phyloP scores from a whole-genome alignment of 2,888 invertebrate genomes.

The Osedax frankpressi region DNA sequence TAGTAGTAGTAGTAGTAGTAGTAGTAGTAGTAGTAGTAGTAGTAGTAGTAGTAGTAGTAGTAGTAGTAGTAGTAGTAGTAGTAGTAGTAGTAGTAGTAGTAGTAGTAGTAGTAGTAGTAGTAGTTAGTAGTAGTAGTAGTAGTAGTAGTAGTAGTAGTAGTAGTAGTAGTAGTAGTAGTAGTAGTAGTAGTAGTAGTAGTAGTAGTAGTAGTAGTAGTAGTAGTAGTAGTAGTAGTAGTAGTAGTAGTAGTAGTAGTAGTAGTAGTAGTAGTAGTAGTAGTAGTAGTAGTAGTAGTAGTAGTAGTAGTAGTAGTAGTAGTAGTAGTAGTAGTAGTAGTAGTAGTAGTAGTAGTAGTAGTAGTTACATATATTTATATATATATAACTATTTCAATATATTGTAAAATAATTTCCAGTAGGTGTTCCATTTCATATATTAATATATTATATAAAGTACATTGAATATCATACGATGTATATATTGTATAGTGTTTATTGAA shows the following conservation, averaged over 20 bases:
- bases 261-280: slow-evolving; percentile 13
- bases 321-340: slow-evolving; percentile 11
- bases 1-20: neutral
- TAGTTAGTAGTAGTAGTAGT: slow-evolving; percentile 10
- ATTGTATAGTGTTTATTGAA: no score
- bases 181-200: slow-evolving; percentile 13
- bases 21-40: slow-evolving; percentile 11
- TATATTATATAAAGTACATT: no score
- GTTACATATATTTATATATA: neutral
- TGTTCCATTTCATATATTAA: no score
- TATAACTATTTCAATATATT: no score
- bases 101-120: slow-evolving; percentile 6
- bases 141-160: slow-evolving; percentile 13
- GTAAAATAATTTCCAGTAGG: no score
- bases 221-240: slow-evolving; percentile 12
- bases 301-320: slow-evolving; percentile 11
- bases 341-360: slow-evolving; percentile 7
- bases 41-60: slow-evolving; percentile 13
- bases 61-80: slow-evolving; percentile 12
- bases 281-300: slow-evolving; percentile 12
- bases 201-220: slow-evolving; percentile 13
- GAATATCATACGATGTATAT: no score
- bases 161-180: slow-evolving; percentile 12
- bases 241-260: slow-evolving; percentile 13
- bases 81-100: slow-evolving; percentile 13